Evolutionary conservation across 1,140 invertebrate genomes (phyloP).

Genomic region (Choristoneura fumiferana): DNA sequence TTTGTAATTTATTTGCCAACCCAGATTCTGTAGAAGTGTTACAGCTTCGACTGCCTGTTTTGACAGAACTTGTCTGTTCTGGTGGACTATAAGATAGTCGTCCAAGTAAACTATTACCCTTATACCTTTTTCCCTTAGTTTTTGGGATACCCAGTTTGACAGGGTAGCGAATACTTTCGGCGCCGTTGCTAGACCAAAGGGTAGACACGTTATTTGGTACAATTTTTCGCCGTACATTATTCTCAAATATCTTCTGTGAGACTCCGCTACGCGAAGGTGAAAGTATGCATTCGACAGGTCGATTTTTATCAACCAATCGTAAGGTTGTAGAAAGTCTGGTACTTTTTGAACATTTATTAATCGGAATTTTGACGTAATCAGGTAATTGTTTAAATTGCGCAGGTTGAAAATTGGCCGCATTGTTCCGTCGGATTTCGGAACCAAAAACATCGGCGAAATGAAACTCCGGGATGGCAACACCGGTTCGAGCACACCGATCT

Average conservation of each 20-base stretch:
- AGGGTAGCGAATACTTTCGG: constrained; percentile 29
- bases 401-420: constrained; percentile 24
- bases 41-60: constrained; percentile 23
- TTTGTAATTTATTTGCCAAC: constrained; percentile 21
- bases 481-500: constrained; percentile 20
- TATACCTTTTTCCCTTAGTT: constrained; percentile 31
- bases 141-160: constrained; percentile 36
- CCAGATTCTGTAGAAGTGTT: constrained; percentile 17
- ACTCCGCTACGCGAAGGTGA: constrained; percentile 32
- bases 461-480: constrained; percentile 6
- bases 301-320: constrained; percentile 36
- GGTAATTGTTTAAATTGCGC: constrained; percentile 18
- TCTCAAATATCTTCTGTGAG: constrained; percentile 33
- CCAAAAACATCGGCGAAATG: constrained; percentile 23
- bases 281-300: constrained; percentile 43
- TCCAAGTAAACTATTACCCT: constrained; percentile 38
- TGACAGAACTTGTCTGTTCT: constrained; percentile 24
- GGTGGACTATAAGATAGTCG: constrained; percentile 41
- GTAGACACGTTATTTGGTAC: no score
- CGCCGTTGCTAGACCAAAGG: constrained; percentile 32
- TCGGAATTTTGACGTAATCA: constrained; percentile 30
- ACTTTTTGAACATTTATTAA: constrained; percentile 35
- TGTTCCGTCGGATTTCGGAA: constrained; percentile 21
- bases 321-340: constrained; percentile 36
- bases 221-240: constrained; percentile 33